Evolutionary conservation across 2,113 vertebrate species (phyloP), one percentile per base, ranked within the genome.

Genomic region (Hiodon tergisus): DNA sequence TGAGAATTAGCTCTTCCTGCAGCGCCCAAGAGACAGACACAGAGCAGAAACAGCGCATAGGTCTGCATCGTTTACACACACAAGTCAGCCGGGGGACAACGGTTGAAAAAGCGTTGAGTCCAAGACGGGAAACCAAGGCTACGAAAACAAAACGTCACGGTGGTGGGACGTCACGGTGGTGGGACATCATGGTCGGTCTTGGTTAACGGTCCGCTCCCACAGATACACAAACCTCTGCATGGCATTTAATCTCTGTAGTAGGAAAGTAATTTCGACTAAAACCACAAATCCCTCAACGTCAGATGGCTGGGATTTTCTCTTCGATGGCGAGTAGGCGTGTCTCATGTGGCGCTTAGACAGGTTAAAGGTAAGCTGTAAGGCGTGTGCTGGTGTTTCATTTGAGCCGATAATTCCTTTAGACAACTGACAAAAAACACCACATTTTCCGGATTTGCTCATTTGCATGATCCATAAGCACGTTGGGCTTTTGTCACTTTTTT

Each of bases 201-300:
- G 51, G 87, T 89, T 87, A 85, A 86, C 84, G 79, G 87, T 84
- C 84, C 85, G 83, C 82, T 81, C 79, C 62, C 83, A 86, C 59
- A 65, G 72, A 74, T 59, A 72, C 46, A 71, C 74, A 76, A 77
- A 87, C 87, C 86, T 90, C 87, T 85, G 86, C 84, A 83, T 87
- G 83, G 87, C 86, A 85, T 92, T 91, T 93, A 93, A 95, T 94
- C 93, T 93, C 88, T 81, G 86, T 81, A 88, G 90, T 86, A 84
- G 92, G 87, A 92, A 92, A 94, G 90, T 91, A 93, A 93, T 93
- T 93, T 92, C 85, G 87, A 89, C 89, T 93, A 92, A 95, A 93
- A 89, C 92, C 90, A 86, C 89, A 94, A 94, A 92, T 93, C 93
- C 93, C 82, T 88, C 90, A 87, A 89, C 88, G 92, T 95, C 94